Base-by-base conservation (phyloP, 2,113 vertebrate species). In the Trematomus loennbergii region DNA sequence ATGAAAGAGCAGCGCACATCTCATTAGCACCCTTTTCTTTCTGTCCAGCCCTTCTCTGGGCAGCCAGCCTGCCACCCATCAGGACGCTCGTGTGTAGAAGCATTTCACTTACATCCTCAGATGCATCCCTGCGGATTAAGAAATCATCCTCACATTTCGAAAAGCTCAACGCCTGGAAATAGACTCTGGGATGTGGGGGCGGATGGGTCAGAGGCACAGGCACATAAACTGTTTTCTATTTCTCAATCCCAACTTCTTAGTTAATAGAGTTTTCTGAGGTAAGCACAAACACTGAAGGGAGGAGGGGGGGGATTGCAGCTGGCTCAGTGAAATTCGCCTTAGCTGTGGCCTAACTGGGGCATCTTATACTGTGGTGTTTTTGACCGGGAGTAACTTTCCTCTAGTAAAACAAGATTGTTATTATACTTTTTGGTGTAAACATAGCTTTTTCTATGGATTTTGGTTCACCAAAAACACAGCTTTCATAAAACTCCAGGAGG, bases 91-190 rank as follows among this genome's bases (percentile, higher is more conserved):
- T 12, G 8, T 2, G 55, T 53, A 69, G 81, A 76, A 80, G 76
- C 75, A 20, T 74, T 84, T 86, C 49, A 1, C 36, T 49, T 68
- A 75, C 60, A 18, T 52, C 68, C 83, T 70, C 68, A 50, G 43
- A 87, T 43, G 62, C 79, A 45, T 89, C 88, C 83, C 64, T 1
- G 68, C 62, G 87, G 89, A 93, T 91, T 90, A 89, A 89, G 85
- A 87, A 92, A 88, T 92, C 89, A 91, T 88, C 85, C 81, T 67
- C 65, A 64, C 83, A 78, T 73, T 87, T 80, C n/a, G 4, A 63
- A 69, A 67, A 84, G 40, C 48, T 40, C 20, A 50, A 52, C 54
- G 67, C 63, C 72, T 84, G 69, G 82, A 90, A 88, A 90, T 76
- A 74, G 88, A 89, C 72, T 88, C 75, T 40, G 65, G 85, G 78